A percentile compares a stretch with the other conserved stretches of the same genome.
phyloP scores from a whole-genome alignment of 2,113 vertebrate genomes.

The Hipposideros armiger region DNA sequence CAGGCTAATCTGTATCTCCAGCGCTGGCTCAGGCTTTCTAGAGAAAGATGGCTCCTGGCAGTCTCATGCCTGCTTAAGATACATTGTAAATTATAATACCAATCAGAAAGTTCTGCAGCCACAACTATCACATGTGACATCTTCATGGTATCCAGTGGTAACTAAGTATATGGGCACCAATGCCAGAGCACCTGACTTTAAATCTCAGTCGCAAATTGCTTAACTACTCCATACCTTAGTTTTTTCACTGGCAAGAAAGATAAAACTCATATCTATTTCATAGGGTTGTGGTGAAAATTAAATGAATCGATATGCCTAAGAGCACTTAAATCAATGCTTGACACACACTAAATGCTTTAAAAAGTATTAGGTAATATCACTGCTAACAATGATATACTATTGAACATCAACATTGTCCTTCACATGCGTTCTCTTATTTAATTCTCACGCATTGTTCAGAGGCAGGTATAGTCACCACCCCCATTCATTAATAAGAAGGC shows the following conservation, averaged over 20 bases:
- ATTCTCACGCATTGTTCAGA: not conserved
- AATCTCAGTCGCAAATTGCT: not conserved
- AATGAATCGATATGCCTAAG: constrained; percentile 59
- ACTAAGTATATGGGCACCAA: not conserved
- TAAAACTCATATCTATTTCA: not conserved
- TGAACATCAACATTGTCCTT: not conserved
- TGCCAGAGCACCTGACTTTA: not conserved
- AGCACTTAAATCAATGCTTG: constrained; percentile 50
- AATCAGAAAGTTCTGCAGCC: not conserved
- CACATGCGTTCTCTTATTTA: not conserved
- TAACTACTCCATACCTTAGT: not conserved
- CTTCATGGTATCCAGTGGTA: not conserved
- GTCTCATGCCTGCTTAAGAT: not conserved
- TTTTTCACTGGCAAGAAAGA: not conserved
- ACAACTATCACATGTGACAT: not conserved
- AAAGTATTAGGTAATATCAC: constrained; percentile 47
- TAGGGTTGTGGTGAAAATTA: constrained; percentile 24
- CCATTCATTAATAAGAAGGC: not conserved
- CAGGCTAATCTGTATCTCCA: not conserved
- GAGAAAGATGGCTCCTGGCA: constrained; percentile 20
- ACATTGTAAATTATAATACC: not conserved
- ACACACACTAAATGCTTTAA: not conserved
- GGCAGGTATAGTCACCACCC: not conserved
- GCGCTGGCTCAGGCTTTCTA: not conserved
- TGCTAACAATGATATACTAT: not conserved